Base-by-base conservation (phyloP, 2,113 vertebrate genomes). In the Podocnemis expansa region DNA sequence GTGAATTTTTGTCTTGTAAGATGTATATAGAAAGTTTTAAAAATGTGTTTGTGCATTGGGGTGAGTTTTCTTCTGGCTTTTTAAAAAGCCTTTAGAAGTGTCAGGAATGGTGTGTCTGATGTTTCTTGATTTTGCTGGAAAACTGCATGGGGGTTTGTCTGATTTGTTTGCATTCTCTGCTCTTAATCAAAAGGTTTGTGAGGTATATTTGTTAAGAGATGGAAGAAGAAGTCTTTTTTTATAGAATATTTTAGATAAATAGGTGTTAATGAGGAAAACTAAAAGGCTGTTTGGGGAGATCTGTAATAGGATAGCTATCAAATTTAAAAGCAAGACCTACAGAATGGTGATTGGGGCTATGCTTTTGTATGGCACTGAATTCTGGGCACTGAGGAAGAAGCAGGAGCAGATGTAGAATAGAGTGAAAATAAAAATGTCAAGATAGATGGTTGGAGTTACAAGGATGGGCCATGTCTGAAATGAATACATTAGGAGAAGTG, bases 51-150 rank as follows among this genome's bases (percentile, higher is more conserved):
- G 25, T 86, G 12, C 73, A 41, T 63, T 5, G 34, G 6, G 84
- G 21, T 45, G 55, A 31, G 54, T 60, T 51, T 58, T 5, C 80
- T 76, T 21, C 60, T 31, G 25, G 41, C 24, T 55, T 17, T 31
- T 19, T 60, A 27, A 6, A 27, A 9, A 79, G 34, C 49, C 60
- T 80, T 82, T 43, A 84, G 21, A 89, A 86, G 34, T 67, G 73
- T 73, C 27, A 55, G 14, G 11, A 87, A 13, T 45, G 25, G 34
- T 31, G 63, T 63, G 73, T 75, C 76, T 86, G 27, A 38, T 41
- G 8, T 82, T 93, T 86, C 82, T 79, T 84, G 80, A 89, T 14
- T 41, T 87, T 22, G 3, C 91, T 60, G 80, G 82, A 85, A 82
- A 67, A 55, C 41, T 16, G 67, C 34, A 1, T 54, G 10, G 75